phyloP scores from a whole-genome alignment of 2,888 invertebrate genomes.

The Itoplectis maculator region DNA sequence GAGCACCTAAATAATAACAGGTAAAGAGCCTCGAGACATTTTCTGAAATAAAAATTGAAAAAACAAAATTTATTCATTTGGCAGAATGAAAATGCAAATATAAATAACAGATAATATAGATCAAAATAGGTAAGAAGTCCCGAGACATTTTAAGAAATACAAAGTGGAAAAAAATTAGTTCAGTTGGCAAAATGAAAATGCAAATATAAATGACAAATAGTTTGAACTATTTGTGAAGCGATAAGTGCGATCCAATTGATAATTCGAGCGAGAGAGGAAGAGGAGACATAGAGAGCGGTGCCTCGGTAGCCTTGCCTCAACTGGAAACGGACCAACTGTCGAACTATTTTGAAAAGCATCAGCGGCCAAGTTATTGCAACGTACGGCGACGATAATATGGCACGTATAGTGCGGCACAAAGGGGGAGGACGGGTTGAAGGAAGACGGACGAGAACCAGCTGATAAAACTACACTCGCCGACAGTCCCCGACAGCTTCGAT shows the following conservation, averaged over 20 bases:
- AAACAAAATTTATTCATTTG: no score
- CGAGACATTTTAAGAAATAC: no score
- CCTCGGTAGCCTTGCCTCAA: slow-evolving; percentile 25
- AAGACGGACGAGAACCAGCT: slow-evolving; percentile 8
- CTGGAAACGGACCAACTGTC: slow-evolving; percentile 58
- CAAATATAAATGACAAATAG: no score
- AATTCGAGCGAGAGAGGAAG: not conserved
- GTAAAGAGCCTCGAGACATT: no score
- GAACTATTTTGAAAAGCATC: slow-evolving; percentile 36
- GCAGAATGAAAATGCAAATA: no score
- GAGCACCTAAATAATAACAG: not conserved
- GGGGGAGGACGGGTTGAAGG: not conserved
- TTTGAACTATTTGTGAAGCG: no score
- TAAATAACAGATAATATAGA: no score
- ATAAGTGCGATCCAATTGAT: not conserved
- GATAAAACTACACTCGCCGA: slow-evolving; percentile 51
- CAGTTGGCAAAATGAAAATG: no score
- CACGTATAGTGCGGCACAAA: not conserved
- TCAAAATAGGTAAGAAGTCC: no score
- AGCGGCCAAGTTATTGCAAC: slow-evolving; percentile 14
- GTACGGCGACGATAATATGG: slow-evolving; percentile 7
- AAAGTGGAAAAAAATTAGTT: no score
- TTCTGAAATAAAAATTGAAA: no score
- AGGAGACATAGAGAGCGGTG: not conserved
- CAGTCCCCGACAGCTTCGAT: slow-evolving; percentile 52